These are phyloP conservation scores for Ctenochaetus hawaiiensis DNA, from an alignment of 2,797 vertebrate species.

Conservation along the genomic window DNA sequence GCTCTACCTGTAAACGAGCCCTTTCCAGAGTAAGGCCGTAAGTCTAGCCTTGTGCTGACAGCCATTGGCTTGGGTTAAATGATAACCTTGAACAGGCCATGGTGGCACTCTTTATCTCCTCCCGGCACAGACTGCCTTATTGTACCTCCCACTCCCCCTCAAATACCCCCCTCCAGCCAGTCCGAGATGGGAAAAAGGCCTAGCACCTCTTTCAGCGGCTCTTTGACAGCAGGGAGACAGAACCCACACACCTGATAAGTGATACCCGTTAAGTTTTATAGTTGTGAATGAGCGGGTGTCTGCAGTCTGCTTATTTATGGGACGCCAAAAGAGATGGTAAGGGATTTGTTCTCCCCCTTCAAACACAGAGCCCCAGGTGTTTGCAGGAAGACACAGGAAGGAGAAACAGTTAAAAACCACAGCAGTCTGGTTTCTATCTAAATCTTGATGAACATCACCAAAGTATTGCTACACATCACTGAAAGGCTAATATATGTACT, in stretches of 20 bases:
- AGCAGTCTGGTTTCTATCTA: constrained; percentile 58
- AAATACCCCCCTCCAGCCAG: constrained; percentile 80
- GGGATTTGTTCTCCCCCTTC: constrained; percentile 68
- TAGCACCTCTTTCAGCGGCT: constrained; percentile 84
- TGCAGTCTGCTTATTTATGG: constrained; percentile 83
- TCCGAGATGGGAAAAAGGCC: constrained; percentile 83
- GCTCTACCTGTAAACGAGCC: constrained; percentile 81
- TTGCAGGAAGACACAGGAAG: constrained; percentile 49
- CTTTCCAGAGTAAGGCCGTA: constrained; percentile 80
- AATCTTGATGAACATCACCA: constrained; percentile 55
- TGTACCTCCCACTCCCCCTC: constrained; percentile 79
- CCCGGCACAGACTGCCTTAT: constrained; percentile 86
- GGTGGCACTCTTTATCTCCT: constrained; percentile 85
- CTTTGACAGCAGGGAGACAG: constrained; percentile 83
- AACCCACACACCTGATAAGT: constrained; percentile 87
- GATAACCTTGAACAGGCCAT: constrained; percentile 89
- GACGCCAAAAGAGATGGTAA: constrained; percentile 53
- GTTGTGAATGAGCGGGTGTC: constrained; percentile 85
- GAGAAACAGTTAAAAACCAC: constrained; percentile 32
- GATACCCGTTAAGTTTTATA: constrained; percentile 90
- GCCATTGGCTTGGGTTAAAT: constrained; percentile 84
- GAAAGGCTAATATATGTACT: constrained; percentile 15
- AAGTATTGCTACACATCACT: constrained; percentile 32
- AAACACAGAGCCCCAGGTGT: constrained; percentile 76
- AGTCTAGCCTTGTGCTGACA: constrained; percentile 88